phyloP scores from a whole-genome alignment of 2,888 invertebrate species.

The Cryptophagus acutangulus region DNA sequence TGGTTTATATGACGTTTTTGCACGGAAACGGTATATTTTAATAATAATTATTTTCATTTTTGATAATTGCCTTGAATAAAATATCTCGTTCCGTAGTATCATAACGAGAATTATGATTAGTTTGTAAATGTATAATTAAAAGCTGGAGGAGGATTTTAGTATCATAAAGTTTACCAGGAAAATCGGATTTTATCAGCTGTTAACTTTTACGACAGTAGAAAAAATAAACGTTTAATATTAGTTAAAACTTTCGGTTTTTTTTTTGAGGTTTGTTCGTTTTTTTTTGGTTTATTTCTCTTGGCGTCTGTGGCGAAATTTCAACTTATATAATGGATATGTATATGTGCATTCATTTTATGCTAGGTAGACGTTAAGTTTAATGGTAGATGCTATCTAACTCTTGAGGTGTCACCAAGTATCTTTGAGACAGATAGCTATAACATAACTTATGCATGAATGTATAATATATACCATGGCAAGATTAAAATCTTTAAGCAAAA shows the following conservation, averaged over 20 bases:
- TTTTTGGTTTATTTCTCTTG: background rate
- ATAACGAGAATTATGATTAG: no score
- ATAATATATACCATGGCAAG: conserved; percentile 1
- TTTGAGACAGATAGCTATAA: conserved; percentile 35
- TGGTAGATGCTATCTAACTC: conserved; percentile 35
- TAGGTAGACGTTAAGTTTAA: conserved; percentile 22
- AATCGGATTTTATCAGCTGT: background rate
- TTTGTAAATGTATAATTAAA: no score
- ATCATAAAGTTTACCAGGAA: conserved; percentile 1
- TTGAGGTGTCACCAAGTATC: conserved; percentile 37
- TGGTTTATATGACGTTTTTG: no score
- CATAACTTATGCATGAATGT: conserved; percentile 26
- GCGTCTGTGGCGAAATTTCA: background rate
- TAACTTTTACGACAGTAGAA: no score
- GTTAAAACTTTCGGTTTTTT: no score
- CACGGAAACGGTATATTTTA: no score
- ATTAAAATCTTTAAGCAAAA: conserved; percentile 2
- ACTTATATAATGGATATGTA: conserved; percentile 1
- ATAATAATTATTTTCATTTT: no score
- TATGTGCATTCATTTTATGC: conserved; percentile 18
- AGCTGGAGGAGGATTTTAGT: no score
- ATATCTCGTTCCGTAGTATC: no score
- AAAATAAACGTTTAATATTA: no score
- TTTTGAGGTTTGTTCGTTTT: no score
- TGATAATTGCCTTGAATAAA: no score